Percentiles rank a stretch among this genome's conserved stretches.
These are phyloP conservation scores for Scolopax mira DNA, from an alignment of 2,113 vertebrate species.

Conservation along the genomic window DNA sequence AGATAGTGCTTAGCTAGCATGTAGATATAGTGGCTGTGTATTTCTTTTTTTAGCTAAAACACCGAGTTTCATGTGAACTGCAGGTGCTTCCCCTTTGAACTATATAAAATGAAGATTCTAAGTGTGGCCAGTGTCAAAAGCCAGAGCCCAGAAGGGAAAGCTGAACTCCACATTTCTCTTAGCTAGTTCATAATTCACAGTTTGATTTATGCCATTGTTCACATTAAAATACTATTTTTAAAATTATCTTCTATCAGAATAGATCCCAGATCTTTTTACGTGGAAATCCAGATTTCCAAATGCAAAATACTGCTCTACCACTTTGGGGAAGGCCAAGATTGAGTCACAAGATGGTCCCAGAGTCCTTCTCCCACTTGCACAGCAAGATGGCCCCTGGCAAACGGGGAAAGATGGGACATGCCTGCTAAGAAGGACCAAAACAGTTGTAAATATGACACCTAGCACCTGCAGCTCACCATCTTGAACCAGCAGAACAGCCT, in stretches of 20 bases:
- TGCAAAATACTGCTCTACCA: not conserved
- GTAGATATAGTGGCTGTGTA: not conserved
- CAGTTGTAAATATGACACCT: not conserved
- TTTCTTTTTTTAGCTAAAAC: not conserved
- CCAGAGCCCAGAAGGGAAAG: not conserved
- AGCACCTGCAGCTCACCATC: not conserved
- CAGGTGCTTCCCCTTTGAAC: conserved; percentile 24
- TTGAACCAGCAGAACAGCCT: accelerated
- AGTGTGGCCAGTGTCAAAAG: not conserved
- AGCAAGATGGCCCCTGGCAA: not conserved
- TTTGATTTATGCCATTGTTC: not conserved
- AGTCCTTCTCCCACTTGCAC: not conserved
- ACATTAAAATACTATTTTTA: not conserved
- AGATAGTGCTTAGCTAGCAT: not conserved
- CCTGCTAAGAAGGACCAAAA: not conserved
- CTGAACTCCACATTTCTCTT: not conserved
- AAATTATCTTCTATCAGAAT: not conserved
- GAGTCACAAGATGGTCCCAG: not conserved
- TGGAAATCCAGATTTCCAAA: not conserved
- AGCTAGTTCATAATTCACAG: not conserved
- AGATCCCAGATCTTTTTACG: not conserved
- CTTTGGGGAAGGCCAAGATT: not conserved
- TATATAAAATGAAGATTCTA: not conserved
- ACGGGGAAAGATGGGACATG: not conserved
- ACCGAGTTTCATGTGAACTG: not conserved